Evolutionary conservation across 2,888 invertebrate genomes (phyloP), one percentile per base, ranked within the genome.

Genomic region (Cyaniris semiargus): DNA sequence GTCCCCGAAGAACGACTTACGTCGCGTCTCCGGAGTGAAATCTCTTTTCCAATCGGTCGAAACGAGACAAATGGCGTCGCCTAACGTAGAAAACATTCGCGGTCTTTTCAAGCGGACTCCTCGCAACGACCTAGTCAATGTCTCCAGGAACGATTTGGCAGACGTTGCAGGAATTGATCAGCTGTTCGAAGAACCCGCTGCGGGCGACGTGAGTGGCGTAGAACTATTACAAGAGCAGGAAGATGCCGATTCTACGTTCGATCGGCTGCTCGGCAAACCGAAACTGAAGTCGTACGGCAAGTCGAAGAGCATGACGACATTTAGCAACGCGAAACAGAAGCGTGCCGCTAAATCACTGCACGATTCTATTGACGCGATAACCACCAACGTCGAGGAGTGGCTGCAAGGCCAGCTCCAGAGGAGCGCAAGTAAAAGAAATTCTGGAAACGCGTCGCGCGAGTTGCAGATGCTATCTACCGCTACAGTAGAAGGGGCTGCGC

Each of bases 41-140:
- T 75, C 84, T 3, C 76, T 88, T 2, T 85, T 88, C 76, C 84
- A 80, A 78, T 60, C 81, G n/a, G 81, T 78, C 27, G 80, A 83
- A 53, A 80, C 80, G 7, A 85, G 81, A 48, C 85, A 84, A 75
- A 90, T 93, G 80, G 89, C 90, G 75, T 80, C 93, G 70, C 85
- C 85, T 10, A 88, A 93, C 80, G 86, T 94, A 0, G 80, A 87
- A 70, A 94, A 93, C 0, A 90, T 94, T 0, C 88, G 86, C 78
- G 82, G 83, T 10, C 79, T 94, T 75, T 90, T 91, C 79, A 83
- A 79, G 48, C 78, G 77, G 7, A 86, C 87, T 38, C 88, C 89
- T 0, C 80, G 76, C 0, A 87, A 93, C 76, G 91, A 93, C 72
- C 80, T 92, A 76, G 82, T 87, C 1, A 86, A 92, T 75, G 88